Evolutionary conservation across 2,797 vertebrate species (phyloP), one percentile per base, ranked within the genome.

Genomic region (Mus minutoides): DNA sequence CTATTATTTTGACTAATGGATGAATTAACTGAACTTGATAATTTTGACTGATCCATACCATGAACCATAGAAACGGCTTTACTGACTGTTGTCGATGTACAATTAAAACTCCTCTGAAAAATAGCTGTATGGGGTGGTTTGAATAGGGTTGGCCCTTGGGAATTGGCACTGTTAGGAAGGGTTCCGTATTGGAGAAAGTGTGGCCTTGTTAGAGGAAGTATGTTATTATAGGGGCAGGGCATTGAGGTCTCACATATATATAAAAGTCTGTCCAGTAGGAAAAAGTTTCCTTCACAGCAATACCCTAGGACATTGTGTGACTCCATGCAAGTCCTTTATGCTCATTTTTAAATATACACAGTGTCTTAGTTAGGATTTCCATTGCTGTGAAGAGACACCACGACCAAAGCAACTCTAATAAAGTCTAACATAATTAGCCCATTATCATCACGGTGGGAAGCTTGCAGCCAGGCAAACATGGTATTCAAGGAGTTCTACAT

Each of bases 21-120:
- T 11, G 22, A 91, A 26, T 84, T 12, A 24, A 79, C 29, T 76
- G 52, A 78, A 69, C 86, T 93, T 79, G 82, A 76, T 76, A 56
- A 71, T 43, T 71, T 92, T 86, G 29, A 76, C 21, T 75, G 85
- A 93, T 94, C 91, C n/a, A 54, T 56, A 71, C 13, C 34, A 80
- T n/a, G 60, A 34, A 69, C 34, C 67, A n/a, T 46, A 26, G 56
- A 95, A 21, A 58, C 11, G 87, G 2, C 16, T 87, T 94, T 87
- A 31, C 29, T 79, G 13, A 93, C 67, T 2, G 64, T 3, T 21
- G 14, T 31, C 80, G 60, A 67, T 34, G 37, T 75, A 46, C 37
- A 75, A 77, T 94, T 82, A 94, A 91, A 91, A 82, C 29, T 16
- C 43, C 52, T 89, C 60, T 77, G 26, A 16, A 64, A 64, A 78